These are phyloP conservation scores for Drosophila austrosaltans DNA, from an alignment of 2,888 invertebrate species.

Conservation along the genomic window DNA sequence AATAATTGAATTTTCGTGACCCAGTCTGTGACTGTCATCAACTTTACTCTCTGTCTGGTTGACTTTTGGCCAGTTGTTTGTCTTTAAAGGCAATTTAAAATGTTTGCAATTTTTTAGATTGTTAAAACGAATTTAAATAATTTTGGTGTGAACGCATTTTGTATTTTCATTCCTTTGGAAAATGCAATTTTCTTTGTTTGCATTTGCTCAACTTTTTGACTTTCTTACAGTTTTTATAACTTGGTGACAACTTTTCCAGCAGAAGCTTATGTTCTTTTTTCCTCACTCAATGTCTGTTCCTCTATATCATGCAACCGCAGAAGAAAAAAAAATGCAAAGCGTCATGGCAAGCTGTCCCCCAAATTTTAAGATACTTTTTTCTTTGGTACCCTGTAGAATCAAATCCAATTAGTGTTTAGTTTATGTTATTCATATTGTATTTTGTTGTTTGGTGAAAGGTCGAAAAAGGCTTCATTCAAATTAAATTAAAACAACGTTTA, in stretches of 20 bases:
- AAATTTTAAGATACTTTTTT: slow-evolving; percentile 13
- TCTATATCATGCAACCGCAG: slow-evolving; percentile 2
- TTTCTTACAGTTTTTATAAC: slow-evolving; percentile 14
- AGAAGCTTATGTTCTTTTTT: slow-evolving; percentile 14
- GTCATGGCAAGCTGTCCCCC: slow-evolving; percentile 33
- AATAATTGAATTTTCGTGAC: slow-evolving; percentile 62
- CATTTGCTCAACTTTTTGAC: slow-evolving; percentile 7
- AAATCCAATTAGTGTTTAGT: too few relatives aligned
- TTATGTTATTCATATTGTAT: too few relatives aligned
- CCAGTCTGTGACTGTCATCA: slow-evolving; percentile 47
- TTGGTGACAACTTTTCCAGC: slow-evolving; percentile 14
- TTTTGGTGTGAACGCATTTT: not conserved
- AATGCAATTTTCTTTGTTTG: slow-evolving; percentile 10
- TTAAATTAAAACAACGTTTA: too few relatives aligned
- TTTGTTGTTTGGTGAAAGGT: too few relatives aligned
- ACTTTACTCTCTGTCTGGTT: slow-evolving; percentile 6
- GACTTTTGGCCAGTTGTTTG: slow-evolving; percentile 14
- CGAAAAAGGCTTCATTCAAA: too few relatives aligned
- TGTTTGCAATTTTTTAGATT: not conserved
- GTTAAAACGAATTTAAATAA: not conserved
- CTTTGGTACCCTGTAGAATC: not conserved
- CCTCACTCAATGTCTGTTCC: not conserved
- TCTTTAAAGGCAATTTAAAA: slow-evolving; percentile 56
- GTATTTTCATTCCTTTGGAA: slow-evolving; percentile 6
- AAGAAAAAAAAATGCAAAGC: slow-evolving; percentile 13